Conservation (phyloP, 2,113 vertebrate genomes). For the Cololabis saira region DNA sequence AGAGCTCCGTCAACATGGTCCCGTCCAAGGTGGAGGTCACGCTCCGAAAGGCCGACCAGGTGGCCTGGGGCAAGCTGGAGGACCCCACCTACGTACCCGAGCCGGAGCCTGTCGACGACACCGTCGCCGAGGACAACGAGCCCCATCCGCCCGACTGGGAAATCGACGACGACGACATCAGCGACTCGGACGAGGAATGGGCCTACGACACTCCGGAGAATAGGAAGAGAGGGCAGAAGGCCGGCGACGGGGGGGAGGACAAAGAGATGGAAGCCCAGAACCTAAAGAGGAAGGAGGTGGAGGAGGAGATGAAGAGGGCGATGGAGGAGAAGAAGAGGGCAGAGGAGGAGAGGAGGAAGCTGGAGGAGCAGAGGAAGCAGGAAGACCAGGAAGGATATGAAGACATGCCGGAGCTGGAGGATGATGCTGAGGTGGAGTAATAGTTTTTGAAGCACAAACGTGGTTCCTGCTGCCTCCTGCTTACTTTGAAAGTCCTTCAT, state of each 20-base stretch:
- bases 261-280: slow-evolving; percentile 7
- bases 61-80: slow-evolving; percentile 92
- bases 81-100: slow-evolving; percentile 75
- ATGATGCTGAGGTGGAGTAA: neutral
- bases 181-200: slow-evolving; percentile 82
- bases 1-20: slow-evolving; percentile 88
- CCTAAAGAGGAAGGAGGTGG: slow-evolving; percentile 51
- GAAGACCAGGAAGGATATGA: slow-evolving; percentile 54
- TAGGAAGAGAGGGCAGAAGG: neutral
- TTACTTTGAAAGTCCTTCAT: too few relatives aligned
- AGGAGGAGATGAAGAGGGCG: slow-evolving; percentile 60
- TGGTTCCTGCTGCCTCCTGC: too few relatives aligned
- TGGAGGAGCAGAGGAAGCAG: slow-evolving; percentile 41
- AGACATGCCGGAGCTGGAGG: slow-evolving; percentile 73
- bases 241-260: neutral
- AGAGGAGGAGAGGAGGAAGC: slow-evolving; percentile 42
- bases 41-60: slow-evolving; percentile 85
- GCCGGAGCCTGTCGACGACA: slow-evolving; percentile 46
- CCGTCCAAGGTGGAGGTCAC: slow-evolving; percentile 92
- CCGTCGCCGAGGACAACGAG: slow-evolving; percentile 6
- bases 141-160: slow-evolving; percentile 55
- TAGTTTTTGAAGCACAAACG: too few relatives aligned
- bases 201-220: slow-evolving; percentile 35
- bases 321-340: slow-evolving; percentile 41
- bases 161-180: slow-evolving; percentile 85